Conservation (phyloP, 37 sponge, comb jelly and placozoan genomes). For the Hexactinellida sp. region DNA sequence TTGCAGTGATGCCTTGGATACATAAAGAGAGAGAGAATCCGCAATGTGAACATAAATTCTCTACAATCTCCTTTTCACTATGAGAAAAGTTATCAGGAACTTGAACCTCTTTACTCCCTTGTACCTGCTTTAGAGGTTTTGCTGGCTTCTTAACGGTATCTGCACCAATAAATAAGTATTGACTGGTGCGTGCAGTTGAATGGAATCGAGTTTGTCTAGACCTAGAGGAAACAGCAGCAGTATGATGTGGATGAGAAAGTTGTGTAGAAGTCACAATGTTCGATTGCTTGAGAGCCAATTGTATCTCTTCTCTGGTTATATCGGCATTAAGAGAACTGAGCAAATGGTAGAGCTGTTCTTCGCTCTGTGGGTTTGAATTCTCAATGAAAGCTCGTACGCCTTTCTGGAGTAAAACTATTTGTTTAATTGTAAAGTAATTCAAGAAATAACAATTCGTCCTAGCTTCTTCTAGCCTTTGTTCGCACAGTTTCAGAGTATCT, state of each 20-base stretch:
- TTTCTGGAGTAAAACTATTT: background rate
- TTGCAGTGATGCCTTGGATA: background rate
- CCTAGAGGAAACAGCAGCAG: background rate
- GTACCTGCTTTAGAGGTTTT: background rate
- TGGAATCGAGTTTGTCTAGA: background rate
- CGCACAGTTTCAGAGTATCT: background rate
- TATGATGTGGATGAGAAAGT: background rate
- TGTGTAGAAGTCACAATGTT: background rate
- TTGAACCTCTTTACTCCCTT: background rate
- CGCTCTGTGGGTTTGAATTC: background rate
- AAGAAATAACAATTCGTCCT: background rate
- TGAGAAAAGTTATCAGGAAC: background rate
- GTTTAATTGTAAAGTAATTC: background rate
- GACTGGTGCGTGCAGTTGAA: background rate
- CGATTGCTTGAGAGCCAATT: background rate
- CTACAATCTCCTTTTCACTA: background rate
- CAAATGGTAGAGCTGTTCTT: background rate
- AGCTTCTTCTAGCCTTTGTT: background rate
- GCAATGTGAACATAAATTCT: background rate
- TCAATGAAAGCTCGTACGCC: background rate
- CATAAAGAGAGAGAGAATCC: background rate
- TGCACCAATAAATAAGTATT: background rate
- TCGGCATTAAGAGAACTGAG: background rate
- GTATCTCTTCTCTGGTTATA: background rate
- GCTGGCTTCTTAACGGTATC: background rate